Conservation (phyloP, 2,113 vertebrate genomes). For the Craseonycteris thonglongyai region DNA sequence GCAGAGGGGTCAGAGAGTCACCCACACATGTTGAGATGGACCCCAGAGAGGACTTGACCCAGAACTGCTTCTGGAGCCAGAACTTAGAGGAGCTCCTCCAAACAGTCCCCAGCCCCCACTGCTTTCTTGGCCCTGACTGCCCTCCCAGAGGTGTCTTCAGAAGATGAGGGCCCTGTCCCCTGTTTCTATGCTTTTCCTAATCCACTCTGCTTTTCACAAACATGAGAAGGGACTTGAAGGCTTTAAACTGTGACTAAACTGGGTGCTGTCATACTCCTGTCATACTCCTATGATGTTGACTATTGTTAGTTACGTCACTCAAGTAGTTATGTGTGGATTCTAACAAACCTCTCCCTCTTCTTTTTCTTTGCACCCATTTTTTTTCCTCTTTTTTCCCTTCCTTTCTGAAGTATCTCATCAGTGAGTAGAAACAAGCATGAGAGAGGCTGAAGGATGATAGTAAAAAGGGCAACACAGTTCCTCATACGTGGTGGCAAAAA, state of each 20-base stretch:
- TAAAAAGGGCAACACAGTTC: not conserved
- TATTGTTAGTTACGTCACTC: fast-evolving
- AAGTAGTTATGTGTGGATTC: not conserved
- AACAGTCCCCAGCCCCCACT: fast-evolving
- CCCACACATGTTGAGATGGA: too few relatives aligned
- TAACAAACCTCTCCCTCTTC: not conserved
- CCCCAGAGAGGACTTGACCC: not conserved
- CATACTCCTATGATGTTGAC: fast-evolving
- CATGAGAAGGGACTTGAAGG: not conserved
- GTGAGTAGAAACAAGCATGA: not conserved
- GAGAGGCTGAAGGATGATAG: not conserved
- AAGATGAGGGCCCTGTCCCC: too few relatives aligned
- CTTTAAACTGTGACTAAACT: not conserved
- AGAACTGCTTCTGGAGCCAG: not conserved
- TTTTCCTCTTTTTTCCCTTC: not conserved
- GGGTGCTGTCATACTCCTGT: not conserved
- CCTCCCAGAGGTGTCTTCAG: not conserved
- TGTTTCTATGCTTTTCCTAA: not conserved
- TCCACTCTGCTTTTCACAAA: not conserved
- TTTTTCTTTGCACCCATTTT: not conserved
- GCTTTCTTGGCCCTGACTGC: fast-evolving
- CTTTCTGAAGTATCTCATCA: not conserved
- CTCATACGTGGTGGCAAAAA: not conserved
- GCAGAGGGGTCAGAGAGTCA: not conserved
- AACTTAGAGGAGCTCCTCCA: not conserved